These are phyloP conservation scores for Phrynocephalus versicolor DNA, from an alignment of 2,113 vertebrate species.

Conservation along the genomic window DNA sequence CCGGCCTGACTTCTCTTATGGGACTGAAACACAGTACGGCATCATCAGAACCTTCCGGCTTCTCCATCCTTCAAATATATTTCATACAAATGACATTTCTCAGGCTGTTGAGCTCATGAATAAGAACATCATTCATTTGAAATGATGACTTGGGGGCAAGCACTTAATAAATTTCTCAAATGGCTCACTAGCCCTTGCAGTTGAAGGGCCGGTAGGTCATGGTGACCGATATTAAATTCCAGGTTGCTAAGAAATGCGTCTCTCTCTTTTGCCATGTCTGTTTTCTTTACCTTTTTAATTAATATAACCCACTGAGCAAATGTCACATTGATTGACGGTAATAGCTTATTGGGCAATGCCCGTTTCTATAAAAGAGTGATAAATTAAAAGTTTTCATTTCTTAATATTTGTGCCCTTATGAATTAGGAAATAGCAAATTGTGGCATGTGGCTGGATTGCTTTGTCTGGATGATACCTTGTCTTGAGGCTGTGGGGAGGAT, in stretches of 20 bases:
- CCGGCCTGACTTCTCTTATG: slow-evolving; percentile 63
- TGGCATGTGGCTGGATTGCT: neutral
- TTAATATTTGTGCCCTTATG: slow-evolving; percentile 16
- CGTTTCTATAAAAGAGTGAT: neutral
- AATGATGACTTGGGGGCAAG: slow-evolving; percentile 12
- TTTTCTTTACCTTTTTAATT: slow-evolving; percentile 40
- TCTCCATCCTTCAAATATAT: slow-evolving; percentile 56
- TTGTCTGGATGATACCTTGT: neutral
- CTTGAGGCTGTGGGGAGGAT: neutral
- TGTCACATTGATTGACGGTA: neutral
- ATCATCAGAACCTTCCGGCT: neutral
- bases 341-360: slow-evolving; percentile 8
- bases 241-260: neutral
- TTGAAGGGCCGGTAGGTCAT: slow-evolving; percentile 36
- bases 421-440: neutral
- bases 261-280: slow-evolving; percentile 27
- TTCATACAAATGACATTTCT: slow-evolving; percentile 66
- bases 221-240: slow-evolving; percentile 34
- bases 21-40: slow-evolving; percentile 57
- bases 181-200: neutral
- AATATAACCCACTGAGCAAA: slow-evolving; percentile 17
- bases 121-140: slow-evolving; percentile 56
- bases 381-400: neutral
- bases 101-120: slow-evolving; percentile 55
- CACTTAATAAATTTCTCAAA: neutral